Base-by-base conservation (phyloP, 2,113 vertebrate genomes). In the Tympanuchus pallidicinctus region DNA sequence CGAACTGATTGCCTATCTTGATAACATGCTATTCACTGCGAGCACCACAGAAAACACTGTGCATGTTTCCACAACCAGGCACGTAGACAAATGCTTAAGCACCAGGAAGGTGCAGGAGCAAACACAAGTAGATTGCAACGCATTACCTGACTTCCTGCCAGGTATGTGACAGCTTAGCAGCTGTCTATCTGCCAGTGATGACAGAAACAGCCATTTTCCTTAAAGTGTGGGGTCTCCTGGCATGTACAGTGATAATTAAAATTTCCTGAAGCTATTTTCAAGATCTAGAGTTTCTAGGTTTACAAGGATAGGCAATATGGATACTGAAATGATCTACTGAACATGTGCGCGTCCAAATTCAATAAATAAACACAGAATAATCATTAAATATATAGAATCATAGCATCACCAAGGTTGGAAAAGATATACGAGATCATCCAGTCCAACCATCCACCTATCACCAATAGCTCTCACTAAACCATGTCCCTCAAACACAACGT, bases 31-130 rank as follows among this genome's bases (percentile, higher is more conserved):
- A 76, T 6, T 81, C 45, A 22, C 27, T 17, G 36, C 8, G 15
- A 2, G 8, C 13, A 21, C 0, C 0, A 48, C 6, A 72, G 34
- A 36, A 90, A 86, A 81, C 0, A 0, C 42, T 0, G 5, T 12
- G 28, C 0, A 6, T 18, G 28, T 71, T 78, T 74, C 38, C 64
- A 67, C 60, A 57, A 59, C 7, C 34, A 83, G 65, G 52, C 10
- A 24, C 16, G 57, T 65, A 64, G 19, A 66, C 11, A 84, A 78
- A 84, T 0, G 0, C 1, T 0, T 13, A 19, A 61, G 43, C 5
- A 10, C 52, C 30, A 52, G 34, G 47, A n/a, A 28, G 67, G 25
- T 3, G 32, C 13, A 54, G 1, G 2, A 72, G n/a, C 22, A 36
- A 83, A 78, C 32, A 54, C 11, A 47, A 25, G 52, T 1, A 80